Percentiles rank a stretch among this genome's conserved stretches.
Evolutionary conservation across 1,140 invertebrate genomes (phyloP).

Genomic region (Drosophila dunni): DNA sequence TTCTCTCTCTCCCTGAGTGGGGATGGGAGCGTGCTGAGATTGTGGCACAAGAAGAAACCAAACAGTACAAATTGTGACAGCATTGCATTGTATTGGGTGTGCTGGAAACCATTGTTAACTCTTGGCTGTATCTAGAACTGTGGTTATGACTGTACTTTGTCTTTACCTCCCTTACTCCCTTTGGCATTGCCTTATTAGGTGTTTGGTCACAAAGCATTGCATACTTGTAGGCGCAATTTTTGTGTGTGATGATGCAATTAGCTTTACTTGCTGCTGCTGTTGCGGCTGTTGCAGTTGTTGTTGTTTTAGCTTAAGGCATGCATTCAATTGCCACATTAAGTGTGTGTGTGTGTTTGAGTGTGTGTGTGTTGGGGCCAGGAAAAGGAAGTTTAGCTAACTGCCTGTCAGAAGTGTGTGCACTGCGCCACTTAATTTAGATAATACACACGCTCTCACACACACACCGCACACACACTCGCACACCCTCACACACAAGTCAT

Average conservation of each 20-base stretch:
- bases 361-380: slow-evolving; percentile 50
- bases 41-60: slow-evolving; percentile 20
- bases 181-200: slow-evolving; percentile 66
- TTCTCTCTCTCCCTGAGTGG: too few relatives aligned
- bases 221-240: slow-evolving; percentile 50
- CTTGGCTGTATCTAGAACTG: slow-evolving; percentile 27
- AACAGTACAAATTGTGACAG: slow-evolving; percentile 48
- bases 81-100: slow-evolving; percentile 17
- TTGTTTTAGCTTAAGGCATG: slow-evolving; percentile 63
- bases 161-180: background rate
- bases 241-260: slow-evolving; percentile 70
- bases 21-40: slow-evolving; percentile 21
- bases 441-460: slow-evolving; percentile 49
- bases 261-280: slow-evolving; percentile 54
- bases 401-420: slow-evolving; percentile 38
- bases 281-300: slow-evolving; percentile 15
- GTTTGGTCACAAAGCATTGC: slow-evolving; percentile 60
- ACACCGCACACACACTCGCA: slow-evolving; percentile 21
- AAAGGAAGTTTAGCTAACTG: slow-evolving; percentile 73
- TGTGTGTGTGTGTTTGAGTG: slow-evolving; percentile 31
- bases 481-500: slow-evolving; percentile 10
- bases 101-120: slow-evolving; percentile 2
- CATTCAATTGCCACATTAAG: slow-evolving; percentile 50
- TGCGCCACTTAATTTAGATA: slow-evolving; percentile 80
- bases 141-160: slow-evolving; percentile 8